Base-by-base conservation (phyloP, 2,797 vertebrate genomes). In the Anabacerthia variegaticeps region DNA sequence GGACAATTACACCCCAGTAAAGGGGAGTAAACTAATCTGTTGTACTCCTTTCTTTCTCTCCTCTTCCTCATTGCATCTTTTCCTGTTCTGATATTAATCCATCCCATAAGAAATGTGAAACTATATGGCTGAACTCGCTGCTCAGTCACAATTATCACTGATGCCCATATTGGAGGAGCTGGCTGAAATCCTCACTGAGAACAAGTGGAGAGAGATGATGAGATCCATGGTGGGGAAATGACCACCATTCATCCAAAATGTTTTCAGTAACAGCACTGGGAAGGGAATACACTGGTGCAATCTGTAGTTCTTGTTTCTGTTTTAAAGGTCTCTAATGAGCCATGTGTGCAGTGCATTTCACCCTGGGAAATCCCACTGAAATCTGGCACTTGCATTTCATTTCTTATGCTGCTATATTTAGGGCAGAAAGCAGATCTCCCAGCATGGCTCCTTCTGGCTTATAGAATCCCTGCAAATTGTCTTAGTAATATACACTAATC, bases 331-430 rank as follows among this genome's bases (percentile, higher is more conserved):
- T 96, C 85, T 95, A 94, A 94, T 94, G 92, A 96, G 90, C 91
- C 95, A 8, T 96, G 93, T 93, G 77, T 67, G 92, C 61, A 67
- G 58, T 93, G 77, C 43, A 67, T 95, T 93, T 96, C 93, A 93
- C 92, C 92, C 95, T 85, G 75, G 96, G 94, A 96, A 96, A 96
- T 95, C 96, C 96, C 96, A 93, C 88, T 95, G 93, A 96, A 97
- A 96, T 94, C 92, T 96, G 96, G 85, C 90, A 30, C 93, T 95
- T 66, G 61, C n/a, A 11, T 97, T 95, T 93, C 83, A 74, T 92
- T 95, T 92, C 94, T 94, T 54, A 10, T 3, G 4, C 83, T 90
- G 71, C 94, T 96, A 96, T 95, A 95, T 95, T 96, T 94, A 93
- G 95, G 89, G 80, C 75, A 87, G 92, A 85, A 96, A 95, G 83